phyloP scores from a whole-genome alignment of 2,888 invertebrate species.

The Eupithecia exiguata region DNA sequence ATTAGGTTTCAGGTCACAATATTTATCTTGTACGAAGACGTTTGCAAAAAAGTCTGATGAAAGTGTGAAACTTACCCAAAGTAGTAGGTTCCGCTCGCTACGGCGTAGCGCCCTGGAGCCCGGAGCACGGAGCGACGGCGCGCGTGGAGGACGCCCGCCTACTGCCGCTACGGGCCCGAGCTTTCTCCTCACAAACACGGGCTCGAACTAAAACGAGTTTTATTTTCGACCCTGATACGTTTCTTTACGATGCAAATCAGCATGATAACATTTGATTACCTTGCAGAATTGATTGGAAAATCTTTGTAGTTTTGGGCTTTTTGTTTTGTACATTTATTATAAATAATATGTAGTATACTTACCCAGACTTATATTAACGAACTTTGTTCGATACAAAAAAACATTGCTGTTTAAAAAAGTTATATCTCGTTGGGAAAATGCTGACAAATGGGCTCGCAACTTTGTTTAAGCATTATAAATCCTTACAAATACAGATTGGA shows the following conservation, averaged over 20 bases:
- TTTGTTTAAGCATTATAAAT: slow-evolving; percentile 1
- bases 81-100: slow-evolving; percentile 12
- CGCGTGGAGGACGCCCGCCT: slow-evolving; percentile 14
- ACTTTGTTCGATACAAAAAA: neutral
- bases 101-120: slow-evolving; percentile 10
- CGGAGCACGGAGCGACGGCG: slow-evolving; percentile 28
- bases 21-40: neutral
- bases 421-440: neutral
- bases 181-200: slow-evolving; percentile 4
- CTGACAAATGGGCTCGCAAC: neutral
- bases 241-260: neutral
- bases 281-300: neutral
- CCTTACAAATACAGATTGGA: slow-evolving; percentile 5
- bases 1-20: neutral
- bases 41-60: neutral
- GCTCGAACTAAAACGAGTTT: neutral
- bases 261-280: neutral
- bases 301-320: neutral
- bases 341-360: neutral
- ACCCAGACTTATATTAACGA: neutral
- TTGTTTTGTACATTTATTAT: neutral
- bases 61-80: slow-evolving; percentile 16
- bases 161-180: slow-evolving; percentile 31
- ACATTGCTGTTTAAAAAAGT: neutral
- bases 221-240: slow-evolving; percentile 2